Percentiles rank a stretch among this genome's conserved stretches.
phyloP scores from a whole-genome alignment of 2,888 invertebrate species.

The Drosophila nr. fundita region DNA sequence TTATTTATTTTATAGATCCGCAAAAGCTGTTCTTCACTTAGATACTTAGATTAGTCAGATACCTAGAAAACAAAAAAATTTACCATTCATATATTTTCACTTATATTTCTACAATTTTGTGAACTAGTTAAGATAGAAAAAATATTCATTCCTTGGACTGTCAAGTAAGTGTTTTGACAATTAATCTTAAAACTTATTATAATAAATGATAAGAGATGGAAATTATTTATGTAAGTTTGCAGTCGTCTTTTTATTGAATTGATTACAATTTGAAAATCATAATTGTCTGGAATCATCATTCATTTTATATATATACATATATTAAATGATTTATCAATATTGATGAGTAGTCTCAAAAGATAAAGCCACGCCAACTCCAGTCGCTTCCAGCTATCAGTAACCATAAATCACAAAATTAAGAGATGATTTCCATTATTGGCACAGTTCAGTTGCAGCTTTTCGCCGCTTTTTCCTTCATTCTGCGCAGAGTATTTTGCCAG shows the following conservation, averaged over 20 bases:
- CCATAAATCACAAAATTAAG: not conserved
- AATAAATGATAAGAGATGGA: not conserved
- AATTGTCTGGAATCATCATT: not conserved
- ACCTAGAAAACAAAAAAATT: not conserved
- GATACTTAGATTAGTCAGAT: not conserved
- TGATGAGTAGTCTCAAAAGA: not conserved
- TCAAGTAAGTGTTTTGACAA: not conserved
- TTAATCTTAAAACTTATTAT: not conserved
- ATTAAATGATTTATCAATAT: not conserved
- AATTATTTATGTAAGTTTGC: not conserved
- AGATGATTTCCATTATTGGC: not conserved
- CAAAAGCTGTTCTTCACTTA: not conserved
- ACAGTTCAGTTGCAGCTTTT: not conserved
- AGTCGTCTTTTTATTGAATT: not conserved
- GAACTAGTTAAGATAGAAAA: not conserved
- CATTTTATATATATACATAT: not conserved
- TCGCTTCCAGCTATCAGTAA: not conserved
- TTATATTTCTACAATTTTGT: not conserved
- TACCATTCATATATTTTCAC: not conserved
- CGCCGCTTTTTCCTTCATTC: too few species aligned
- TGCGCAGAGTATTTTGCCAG: not conserved
- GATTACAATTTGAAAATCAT: not conserved
- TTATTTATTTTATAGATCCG: not conserved
- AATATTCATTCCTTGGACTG: not conserved
- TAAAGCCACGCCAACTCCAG: not conserved